Percentiles rank a stretch among this genome's conserved stretches.
These are phyloP conservation scores for Epinephelus moara DNA, from an alignment of 2,113 vertebrate species.

Conservation along the genomic window DNA sequence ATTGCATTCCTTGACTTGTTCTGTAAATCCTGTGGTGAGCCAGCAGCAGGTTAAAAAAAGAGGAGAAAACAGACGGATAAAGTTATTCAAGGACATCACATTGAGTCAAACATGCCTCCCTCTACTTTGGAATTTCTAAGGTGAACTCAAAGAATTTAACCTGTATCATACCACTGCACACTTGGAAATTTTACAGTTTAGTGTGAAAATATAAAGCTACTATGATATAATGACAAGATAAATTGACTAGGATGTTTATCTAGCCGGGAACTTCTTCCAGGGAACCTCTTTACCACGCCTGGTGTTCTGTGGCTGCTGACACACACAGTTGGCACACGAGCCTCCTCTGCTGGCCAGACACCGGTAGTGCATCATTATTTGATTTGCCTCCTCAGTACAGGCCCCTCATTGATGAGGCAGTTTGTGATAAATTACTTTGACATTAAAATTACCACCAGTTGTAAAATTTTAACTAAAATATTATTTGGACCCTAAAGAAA, in stretches of 20 bases:
- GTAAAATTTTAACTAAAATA: neutral
- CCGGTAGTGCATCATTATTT: conserved; percentile 12
- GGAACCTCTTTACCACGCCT: neutral
- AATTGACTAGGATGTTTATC: neutral
- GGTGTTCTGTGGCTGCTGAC: neutral
- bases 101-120: neutral
- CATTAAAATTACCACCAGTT: neutral
- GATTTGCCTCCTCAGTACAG: neutral
- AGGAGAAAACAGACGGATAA: neutral
- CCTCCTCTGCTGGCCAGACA: conserved; percentile 62
- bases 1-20: conserved; percentile 41
- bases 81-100: neutral
- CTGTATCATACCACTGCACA: neutral
- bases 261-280: neutral
- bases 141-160: neutral
- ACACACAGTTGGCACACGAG: neutral
- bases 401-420: neutral
- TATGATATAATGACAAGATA: neutral
- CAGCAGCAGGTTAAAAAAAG: neutral
- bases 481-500: neutral
- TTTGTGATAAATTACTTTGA: neutral
- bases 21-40: conserved; percentile 16
- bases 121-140: neutral
- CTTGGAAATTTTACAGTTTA: neutral
- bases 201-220: neutral